Base-by-base conservation (phyloP, 2,113 vertebrate species). In the Chaenogobius annularis region DNA sequence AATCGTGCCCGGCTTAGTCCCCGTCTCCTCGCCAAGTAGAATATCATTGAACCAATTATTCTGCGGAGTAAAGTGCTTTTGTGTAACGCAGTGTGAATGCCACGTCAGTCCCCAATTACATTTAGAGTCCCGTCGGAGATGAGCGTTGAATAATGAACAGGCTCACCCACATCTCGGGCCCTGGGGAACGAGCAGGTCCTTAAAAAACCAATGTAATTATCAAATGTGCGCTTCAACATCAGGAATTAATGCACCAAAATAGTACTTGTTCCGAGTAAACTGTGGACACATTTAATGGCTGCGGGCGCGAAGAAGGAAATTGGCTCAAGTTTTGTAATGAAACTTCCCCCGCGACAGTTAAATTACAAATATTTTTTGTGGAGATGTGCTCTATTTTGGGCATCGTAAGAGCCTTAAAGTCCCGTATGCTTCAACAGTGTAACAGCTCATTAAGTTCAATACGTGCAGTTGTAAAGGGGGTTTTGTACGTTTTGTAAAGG, bases 121-220 rank as follows among this genome's bases (percentile, higher is more conserved):
- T 88, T 85, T 85, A 77, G 86, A 84, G 85, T 86, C 76, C 83
- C 80, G 23, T 77, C 35, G 74, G 82, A 87, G 84, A 81, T 83
- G 79, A 85, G 80, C 14, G 74, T 86, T 90, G 75, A 91, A 90
- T 90, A 92, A 92, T 88, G 83, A 88, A 83, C 78, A 81, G 77
- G 75, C 77, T 90, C 87, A 88, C 80, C 81, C 80, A 88, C 80
- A 85, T 85, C 82, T 80, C 82, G 83, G 72, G 85, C 85, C 83
- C 87, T 0, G 35, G 85, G 86, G 88, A 88, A 69, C 70, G 82
- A n/a, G 70, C 74, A 85, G 86, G 90, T 86, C 83, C 80, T 87
- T 85, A 50, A 81, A 50, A 81, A 85, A 83, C 66, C 73, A 35
- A n/a, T 74, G 77, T 87, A 84, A 90, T 91, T 88, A 91, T 84